Conservation (phyloP, 2,797 vertebrate species). For the Nyctalus aviator region DNA sequence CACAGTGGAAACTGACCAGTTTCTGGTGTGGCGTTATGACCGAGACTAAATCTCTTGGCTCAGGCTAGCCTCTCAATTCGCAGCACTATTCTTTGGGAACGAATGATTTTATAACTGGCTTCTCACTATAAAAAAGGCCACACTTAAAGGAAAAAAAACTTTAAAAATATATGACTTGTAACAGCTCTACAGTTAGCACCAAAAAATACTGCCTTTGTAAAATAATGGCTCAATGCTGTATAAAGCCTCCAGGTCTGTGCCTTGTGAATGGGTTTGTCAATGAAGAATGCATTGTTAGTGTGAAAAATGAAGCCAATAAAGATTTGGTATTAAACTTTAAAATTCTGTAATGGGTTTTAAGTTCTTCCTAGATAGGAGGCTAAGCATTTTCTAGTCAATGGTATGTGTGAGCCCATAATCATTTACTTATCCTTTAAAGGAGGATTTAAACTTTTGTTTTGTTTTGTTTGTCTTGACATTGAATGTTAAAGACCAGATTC, state of each 20-base stretch:
- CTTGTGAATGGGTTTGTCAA: background rate
- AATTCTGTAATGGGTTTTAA: constrained; percentile 41
- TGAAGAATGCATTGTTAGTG: constrained; percentile 19
- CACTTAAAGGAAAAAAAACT: background rate
- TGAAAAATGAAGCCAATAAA: constrained; percentile 45
- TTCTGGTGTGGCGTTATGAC: background rate
- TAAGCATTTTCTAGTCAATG: background rate
- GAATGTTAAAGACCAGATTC: background rate
- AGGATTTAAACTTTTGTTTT: background rate
- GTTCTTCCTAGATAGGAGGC: background rate
- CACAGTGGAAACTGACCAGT: background rate
- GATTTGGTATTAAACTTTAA: constrained; percentile 32
- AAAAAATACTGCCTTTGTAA: constrained; percentile 22
- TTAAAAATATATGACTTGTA: background rate
- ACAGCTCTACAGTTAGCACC: background rate
- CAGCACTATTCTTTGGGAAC: background rate
- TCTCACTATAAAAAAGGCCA: background rate
- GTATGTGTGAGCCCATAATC: background rate
- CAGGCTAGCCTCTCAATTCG: background rate
- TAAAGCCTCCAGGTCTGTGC: background rate
- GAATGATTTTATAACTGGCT: constrained; percentile 9
- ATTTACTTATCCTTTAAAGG: background rate
- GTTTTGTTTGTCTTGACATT: background rate
- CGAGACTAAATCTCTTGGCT: background rate
- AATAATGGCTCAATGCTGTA: background rate